phyloP scores from a whole-genome alignment of 2,888 invertebrate genomes.

The Heterodera filipjevi region DNA sequence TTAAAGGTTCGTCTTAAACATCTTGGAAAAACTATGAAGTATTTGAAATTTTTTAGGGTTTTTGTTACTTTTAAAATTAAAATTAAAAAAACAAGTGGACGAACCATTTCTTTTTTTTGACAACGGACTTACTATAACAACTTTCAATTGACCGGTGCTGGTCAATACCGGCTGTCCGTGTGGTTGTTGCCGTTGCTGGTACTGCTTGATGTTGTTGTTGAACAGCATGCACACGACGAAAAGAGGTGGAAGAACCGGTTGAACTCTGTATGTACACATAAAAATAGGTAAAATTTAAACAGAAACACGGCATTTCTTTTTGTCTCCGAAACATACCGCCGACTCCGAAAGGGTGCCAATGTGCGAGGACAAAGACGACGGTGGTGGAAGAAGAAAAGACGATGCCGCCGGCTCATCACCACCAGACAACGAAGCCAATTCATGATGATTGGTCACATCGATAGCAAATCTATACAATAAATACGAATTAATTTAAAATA shows the following conservation, averaged over 20 bases:
- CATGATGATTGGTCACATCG: conserved; percentile 10
- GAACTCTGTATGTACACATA: neutral
- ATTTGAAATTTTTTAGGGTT: too few species aligned
- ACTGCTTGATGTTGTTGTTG: neutral
- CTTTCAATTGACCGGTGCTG: conserved; percentile 9
- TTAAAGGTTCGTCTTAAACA: too few species aligned
- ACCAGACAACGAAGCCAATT: neutral
- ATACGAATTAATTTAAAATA: neutral
- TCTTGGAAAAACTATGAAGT: too few species aligned
- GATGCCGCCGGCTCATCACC: neutral
- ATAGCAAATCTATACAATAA: conserved; percentile 22
- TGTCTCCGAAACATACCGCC: conserved; percentile 2
- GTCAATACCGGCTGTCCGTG: neutral
- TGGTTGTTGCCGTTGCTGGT: neutral
- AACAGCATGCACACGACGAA: neutral
- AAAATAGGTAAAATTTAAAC: neutral
- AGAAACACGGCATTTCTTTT: too few species aligned
- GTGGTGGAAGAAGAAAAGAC: neutral
- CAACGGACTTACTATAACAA: too few species aligned
- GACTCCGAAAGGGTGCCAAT: conserved; percentile 4
- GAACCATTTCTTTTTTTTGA: too few species aligned
- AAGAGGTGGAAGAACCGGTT: neutral
- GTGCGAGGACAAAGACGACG: neutral
- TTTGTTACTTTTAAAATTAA: too few species aligned
- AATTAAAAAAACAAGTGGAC: too few species aligned